Conservation (phyloP, 2,888 invertebrate genomes). For the Sminthurinus aureus region DNA sequence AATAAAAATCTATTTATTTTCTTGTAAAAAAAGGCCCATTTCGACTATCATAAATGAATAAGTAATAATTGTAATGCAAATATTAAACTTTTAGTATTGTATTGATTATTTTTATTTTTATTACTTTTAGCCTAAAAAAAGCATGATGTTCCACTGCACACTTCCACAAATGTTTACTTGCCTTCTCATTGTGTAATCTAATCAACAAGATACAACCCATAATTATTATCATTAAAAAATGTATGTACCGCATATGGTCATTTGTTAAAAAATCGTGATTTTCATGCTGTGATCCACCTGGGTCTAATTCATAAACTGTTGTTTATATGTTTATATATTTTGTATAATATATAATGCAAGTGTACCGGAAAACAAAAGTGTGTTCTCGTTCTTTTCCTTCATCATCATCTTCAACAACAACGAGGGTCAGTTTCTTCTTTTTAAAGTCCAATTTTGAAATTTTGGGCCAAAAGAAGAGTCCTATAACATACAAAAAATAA, state of each 20-base stretch:
- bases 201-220: neutral
- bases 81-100: too few species aligned
- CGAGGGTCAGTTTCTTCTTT: slow-evolving; percentile 94
- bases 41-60: too few species aligned
- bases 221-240: neutral
- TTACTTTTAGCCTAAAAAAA: slow-evolving; percentile 67
- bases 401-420: slow-evolving; percentile 98
- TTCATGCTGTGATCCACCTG: too few species aligned
- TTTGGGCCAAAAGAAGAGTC: slow-evolving; percentile 99
- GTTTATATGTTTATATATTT: neutral
- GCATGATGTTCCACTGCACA: slow-evolving; percentile 99
- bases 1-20: too few species aligned
- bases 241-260: neutral
- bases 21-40: too few species aligned
- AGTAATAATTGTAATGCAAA: too few species aligned
- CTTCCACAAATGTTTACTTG: slow-evolving; percentile 99
- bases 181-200: slow-evolving; percentile 91
- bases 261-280: neutral
- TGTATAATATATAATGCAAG: slow-evolving; percentile 54
- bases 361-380: slow-evolving; percentile 91
- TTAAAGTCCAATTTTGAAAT: slow-evolving; percentile 98
- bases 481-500: slow-evolving; percentile 63
- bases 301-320: neutral
- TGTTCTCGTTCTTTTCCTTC: slow-evolving; percentile 97
- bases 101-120: too few species aligned